A percentile compares a stretch with the other conserved stretches of the same genome.
These are phyloP conservation scores for Monodelphis domestica DNA, from an alignment of 2,797 vertebrate species.

Conservation along the genomic window DNA sequence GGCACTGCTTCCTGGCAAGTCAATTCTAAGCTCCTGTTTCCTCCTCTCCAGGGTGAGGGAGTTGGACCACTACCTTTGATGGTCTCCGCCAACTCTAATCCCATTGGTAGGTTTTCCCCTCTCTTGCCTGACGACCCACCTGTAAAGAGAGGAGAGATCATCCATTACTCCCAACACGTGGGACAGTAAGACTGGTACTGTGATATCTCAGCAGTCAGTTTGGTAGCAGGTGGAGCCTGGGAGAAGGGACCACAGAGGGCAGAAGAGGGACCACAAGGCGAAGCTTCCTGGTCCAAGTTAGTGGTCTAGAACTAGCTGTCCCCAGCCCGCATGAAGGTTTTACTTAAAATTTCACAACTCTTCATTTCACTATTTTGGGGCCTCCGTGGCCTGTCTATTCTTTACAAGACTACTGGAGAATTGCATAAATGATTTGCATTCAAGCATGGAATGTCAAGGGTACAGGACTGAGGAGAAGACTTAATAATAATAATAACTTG, in stretches of 20 bases:
- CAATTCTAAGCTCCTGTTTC: not conserved
- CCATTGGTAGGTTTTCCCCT: too few species aligned
- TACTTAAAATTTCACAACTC: not conserved
- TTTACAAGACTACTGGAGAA: conserved; percentile 8
- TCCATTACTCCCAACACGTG: too few species aligned
- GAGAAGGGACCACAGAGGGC: too few species aligned
- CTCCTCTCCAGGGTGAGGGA: not conserved
- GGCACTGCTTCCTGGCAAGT: not conserved
- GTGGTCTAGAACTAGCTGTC: not conserved
- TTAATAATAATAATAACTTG: not conserved
- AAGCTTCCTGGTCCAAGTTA: too few species aligned
- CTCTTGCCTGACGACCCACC: too few species aligned
- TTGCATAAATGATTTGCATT: not conserved
- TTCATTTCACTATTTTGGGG: not conserved
- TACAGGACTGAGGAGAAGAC: not conserved
- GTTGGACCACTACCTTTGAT: not conserved
- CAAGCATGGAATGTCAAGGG: not conserved
- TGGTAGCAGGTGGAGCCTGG: too few species aligned
- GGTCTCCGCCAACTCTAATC: too few species aligned
- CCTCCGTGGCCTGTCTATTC: not conserved
- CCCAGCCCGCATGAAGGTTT: not conserved
- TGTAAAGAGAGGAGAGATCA: too few species aligned
- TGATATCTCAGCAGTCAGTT: too few species aligned
- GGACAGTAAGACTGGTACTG: too few species aligned
- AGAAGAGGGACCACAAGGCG: too few species aligned